Conservation (phyloP, 2,888 invertebrate genomes). For the Microchrysa polita region DNA sequence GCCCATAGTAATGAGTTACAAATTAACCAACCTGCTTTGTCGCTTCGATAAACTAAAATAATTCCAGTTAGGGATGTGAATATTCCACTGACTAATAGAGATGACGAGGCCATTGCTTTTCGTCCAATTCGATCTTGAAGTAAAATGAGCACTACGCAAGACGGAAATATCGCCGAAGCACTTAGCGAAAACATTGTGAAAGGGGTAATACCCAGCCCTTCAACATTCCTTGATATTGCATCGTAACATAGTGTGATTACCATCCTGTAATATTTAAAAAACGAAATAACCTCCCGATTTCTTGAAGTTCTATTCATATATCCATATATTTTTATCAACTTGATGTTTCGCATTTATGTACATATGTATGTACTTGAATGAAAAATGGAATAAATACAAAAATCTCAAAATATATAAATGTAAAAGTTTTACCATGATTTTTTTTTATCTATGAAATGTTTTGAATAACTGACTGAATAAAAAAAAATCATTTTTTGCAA, state of each 20-base stretch:
- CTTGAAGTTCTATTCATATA: too few species aligned
- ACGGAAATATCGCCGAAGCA: conserved; percentile 66
- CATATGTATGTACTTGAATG: too few species aligned
- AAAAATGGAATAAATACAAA: too few species aligned
- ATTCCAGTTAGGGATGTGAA: conserved; percentile 62
- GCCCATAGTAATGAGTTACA: background rate
- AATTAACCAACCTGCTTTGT: conserved; percentile 6
- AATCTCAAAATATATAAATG: too few species aligned
- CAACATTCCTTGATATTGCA: conserved; percentile 66
- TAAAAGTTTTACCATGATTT: too few species aligned
- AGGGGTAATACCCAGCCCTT: conserved; percentile 64
- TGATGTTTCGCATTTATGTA: too few species aligned
- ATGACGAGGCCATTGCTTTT: conserved; percentile 65
- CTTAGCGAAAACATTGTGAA: conserved; percentile 65
- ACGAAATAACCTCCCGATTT: background rate
- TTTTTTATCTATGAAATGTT: too few species aligned
- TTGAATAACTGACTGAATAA: too few species aligned
- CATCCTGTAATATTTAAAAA: conserved; percentile 61
- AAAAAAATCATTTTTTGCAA: too few species aligned
- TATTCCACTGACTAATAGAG: conserved; percentile 64
- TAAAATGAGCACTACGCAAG: conserved; percentile 53
- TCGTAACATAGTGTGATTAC: conserved; percentile 67
- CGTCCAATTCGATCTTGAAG: conserved; percentile 54
- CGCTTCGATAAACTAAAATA: conserved; percentile 54
- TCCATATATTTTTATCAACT: too few species aligned